phyloP scores from a whole-genome alignment of 2,113 vertebrate genomes.

The Sinocyclocheilus grahami region DNA sequence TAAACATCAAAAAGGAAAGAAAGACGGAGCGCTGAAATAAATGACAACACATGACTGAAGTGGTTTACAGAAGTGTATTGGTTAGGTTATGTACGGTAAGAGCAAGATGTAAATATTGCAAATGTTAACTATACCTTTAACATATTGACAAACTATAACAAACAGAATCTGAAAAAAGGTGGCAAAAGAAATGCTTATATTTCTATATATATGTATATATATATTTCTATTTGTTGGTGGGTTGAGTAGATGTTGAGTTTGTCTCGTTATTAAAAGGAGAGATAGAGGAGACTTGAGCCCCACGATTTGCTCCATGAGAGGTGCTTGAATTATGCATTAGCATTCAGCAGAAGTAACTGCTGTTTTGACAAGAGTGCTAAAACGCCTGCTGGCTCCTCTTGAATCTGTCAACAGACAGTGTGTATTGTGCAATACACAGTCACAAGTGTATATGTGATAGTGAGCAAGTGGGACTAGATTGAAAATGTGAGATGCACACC shows the following conservation, averaged over 20 bases:
- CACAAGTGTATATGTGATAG: conserved; percentile 54
- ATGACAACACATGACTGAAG: background rate
- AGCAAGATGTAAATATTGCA: background rate
- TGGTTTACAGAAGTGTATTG: background rate
- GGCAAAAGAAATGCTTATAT: background rate
- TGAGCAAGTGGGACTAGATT: background rate
- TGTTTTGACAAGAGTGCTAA: conserved; percentile 38
- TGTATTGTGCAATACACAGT: conserved; percentile 2
- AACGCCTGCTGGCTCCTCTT: conserved; percentile 31
- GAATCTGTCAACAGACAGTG: conserved; percentile 40
- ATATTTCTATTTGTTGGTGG: background rate
- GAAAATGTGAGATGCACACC: background rate
- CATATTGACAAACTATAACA: background rate
- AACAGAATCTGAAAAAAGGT: background rate
- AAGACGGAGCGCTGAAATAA: too few relatives aligned
- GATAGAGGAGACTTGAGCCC: conserved; percentile 10
- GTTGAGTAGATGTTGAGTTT: background rate
- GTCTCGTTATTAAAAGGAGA: conserved; percentile 1
- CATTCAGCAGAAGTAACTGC: conserved; percentile 39
- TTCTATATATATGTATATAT: too few relatives aligned
- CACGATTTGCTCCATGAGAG: conserved; percentile 1
- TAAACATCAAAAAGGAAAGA: background rate
- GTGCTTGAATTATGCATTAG: conserved; percentile 31
- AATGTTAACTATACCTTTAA: background rate
- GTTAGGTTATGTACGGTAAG: background rate